Conservation (phyloP, 1,140 invertebrate species). For the Bombus huntii region DNA sequence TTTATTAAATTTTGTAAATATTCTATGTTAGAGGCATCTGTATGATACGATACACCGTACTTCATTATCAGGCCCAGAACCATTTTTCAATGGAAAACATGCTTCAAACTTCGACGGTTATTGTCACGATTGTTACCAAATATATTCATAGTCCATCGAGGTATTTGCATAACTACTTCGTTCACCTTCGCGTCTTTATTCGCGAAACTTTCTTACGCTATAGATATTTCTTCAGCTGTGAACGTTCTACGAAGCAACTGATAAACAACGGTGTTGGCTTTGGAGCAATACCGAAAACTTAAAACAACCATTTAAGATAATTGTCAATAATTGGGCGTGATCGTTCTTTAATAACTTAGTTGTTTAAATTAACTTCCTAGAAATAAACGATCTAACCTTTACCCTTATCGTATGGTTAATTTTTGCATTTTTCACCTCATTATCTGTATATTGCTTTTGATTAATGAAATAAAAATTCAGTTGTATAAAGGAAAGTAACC, state of each 20-base stretch:
- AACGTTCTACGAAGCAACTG: background rate
- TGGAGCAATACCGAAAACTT: background rate
- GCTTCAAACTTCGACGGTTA: background rate
- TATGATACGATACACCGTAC: background rate
- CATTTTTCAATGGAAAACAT: background rate
- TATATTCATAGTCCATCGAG: background rate
- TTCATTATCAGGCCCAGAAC: background rate
- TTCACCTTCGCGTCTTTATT: background rate
- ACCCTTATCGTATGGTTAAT: too few species aligned
- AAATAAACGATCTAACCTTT: too few species aligned
- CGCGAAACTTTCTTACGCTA: background rate
- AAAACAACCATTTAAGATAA: background rate
- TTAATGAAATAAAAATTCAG: too few species aligned
- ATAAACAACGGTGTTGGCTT: background rate
- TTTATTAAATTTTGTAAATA: background rate
- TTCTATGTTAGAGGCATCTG: too few species aligned
- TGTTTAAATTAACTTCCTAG: too few species aligned
- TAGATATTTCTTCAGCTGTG: background rate
- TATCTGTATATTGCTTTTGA: too few species aligned
- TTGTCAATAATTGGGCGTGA: too few species aligned
- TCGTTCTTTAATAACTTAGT: too few species aligned
- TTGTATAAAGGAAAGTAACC: too few species aligned
- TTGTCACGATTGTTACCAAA: background rate
- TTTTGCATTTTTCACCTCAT: too few species aligned
- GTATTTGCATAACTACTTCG: constrained; percentile 4